Evolutionary conservation across 1,140 invertebrate species (phyloP), one percentile per base, ranked within the genome.

Genomic region (Temnothorax nylanderi): DNA sequence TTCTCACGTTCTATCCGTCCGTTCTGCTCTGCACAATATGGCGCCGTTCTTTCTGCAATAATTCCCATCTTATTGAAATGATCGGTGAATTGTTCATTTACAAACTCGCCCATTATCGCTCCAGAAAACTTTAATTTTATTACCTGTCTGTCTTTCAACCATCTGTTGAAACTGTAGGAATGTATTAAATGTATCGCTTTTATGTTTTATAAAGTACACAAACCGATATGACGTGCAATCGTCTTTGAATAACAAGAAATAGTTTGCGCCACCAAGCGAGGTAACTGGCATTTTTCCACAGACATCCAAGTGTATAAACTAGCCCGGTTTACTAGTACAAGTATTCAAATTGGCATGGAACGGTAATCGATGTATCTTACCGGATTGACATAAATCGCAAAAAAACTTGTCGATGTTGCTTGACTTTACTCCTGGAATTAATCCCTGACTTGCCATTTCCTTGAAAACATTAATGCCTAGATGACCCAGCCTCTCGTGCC

Each of bases 161-260:
- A 74, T 2, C 0, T n/a, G 41, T 21, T 64, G 37, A 34, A 71
- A 71, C 18, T 72, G 5, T 11, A 72, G 1, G 7, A 84, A 51
- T 4, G 37, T 11, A 0, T 49, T 26, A 7, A 16, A 44, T 34
- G 16, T 11, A 49, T 82, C 37, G 7, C 65, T 72, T 7, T 84
- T 72, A 16, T 37, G 2, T 2, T 56, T 72, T 16, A 84, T 49
- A 10, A 62, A 78, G 54, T 71, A 71, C 3, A 18, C 54, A 56
- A 69, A 10, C 16, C 49, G 18, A 34, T 64, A 87, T 18, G 18
- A 62, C 1, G 32, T 81, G 21, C 32, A 49, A 1, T 72, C 56
- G 18, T 80, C 65, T 32, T 87, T 87, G 5, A 80, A 80, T 8
- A 62, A n/a, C 2, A 87, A 1, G 16, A 75, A 65, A 6, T 62